Evolutionary conservation across 1,140 invertebrate species (phyloP).

Genomic region (Schlechtendalia chinensis): DNA sequence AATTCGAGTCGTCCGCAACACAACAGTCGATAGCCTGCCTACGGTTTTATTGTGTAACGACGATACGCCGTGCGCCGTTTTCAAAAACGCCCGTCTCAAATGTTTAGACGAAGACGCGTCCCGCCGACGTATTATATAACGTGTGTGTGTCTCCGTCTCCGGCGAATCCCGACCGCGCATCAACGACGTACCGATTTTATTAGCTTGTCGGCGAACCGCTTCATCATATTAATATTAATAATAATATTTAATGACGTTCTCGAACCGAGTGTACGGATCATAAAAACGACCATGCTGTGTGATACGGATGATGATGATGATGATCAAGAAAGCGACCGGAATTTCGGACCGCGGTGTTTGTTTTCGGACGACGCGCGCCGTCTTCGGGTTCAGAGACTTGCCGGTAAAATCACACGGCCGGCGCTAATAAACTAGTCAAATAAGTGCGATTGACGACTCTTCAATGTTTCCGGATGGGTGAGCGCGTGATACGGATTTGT

Average conservation of each 20-base stretch:
- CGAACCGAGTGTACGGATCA: neutral
- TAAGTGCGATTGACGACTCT: neutral
- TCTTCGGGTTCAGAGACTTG: too few relatives aligned
- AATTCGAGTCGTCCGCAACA: slow-evolving; percentile 21
- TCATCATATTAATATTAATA: neutral
- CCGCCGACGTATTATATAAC: too few relatives aligned
- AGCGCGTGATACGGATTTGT: too few relatives aligned
- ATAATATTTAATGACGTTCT: slow-evolving; percentile 6
- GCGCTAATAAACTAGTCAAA: slow-evolving; percentile 3
- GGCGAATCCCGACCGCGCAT: neutral
- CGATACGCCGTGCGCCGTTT: neutral
- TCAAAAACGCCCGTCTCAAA: neutral
- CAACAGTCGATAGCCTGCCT: slow-evolving; percentile 11
- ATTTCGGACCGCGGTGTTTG: neutral
- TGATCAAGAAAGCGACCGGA: slow-evolving; percentile 6
- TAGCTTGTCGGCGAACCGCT: neutral
- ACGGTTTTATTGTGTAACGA: slow-evolving; percentile 8
- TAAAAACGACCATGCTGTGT: neutral
- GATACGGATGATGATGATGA: too few relatives aligned
- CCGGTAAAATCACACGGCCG: neutral
- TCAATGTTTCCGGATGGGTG: neutral
- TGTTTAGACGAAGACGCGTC: too few relatives aligned
- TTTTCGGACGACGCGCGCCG: neutral
- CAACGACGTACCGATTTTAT: neutral
- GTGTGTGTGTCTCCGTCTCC: neutral